Conservation (phyloP, 2,113 vertebrate genomes). For the Pungitius pungitius region DNA sequence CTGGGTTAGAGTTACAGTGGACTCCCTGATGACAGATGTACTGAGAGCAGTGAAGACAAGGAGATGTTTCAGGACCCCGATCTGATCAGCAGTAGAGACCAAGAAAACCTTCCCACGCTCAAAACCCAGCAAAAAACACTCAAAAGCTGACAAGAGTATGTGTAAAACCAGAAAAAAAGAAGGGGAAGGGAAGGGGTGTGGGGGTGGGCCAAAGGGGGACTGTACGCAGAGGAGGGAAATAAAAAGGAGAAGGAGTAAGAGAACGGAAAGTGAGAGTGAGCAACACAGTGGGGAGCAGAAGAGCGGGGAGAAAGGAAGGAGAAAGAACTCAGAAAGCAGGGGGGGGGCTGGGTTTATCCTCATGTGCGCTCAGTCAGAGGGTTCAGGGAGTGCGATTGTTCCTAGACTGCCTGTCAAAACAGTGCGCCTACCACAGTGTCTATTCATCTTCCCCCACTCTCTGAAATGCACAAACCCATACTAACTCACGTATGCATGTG, state of each 20-base stretch:
- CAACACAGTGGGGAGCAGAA: constrained; percentile 50
- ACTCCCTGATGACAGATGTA: constrained; percentile 67
- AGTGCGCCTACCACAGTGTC: constrained; percentile 61
- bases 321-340: constrained; percentile 45
- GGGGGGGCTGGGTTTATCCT: constrained; percentile 68
- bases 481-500: constrained; percentile 26
- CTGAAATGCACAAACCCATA: constrained; percentile 46
- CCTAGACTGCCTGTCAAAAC: constrained; percentile 78
- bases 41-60: constrained; percentile 52
- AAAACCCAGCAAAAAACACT: constrained; percentile 19
- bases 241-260: constrained; percentile 34
- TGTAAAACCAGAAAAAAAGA: background rate
- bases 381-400: constrained; percentile 80
- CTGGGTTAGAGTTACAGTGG: constrained; percentile 45
- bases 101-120: constrained; percentile 27
- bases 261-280: constrained; percentile 56
- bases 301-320: constrained; percentile 47
- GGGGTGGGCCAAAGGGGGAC: constrained; percentile 7
- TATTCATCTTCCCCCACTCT: constrained; percentile 53
- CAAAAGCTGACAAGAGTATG: constrained; percentile 7
- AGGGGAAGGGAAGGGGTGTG: background rate
- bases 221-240: constrained; percentile 10
- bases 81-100: constrained; percentile 48
- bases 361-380: constrained; percentile 69
- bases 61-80: constrained; percentile 72